Percentiles rank a stretch among this genome's conserved stretches.
phyloP scores from a whole-genome alignment of 1,140 invertebrate genomes.

The Drosophila biarmipes region DNA sequence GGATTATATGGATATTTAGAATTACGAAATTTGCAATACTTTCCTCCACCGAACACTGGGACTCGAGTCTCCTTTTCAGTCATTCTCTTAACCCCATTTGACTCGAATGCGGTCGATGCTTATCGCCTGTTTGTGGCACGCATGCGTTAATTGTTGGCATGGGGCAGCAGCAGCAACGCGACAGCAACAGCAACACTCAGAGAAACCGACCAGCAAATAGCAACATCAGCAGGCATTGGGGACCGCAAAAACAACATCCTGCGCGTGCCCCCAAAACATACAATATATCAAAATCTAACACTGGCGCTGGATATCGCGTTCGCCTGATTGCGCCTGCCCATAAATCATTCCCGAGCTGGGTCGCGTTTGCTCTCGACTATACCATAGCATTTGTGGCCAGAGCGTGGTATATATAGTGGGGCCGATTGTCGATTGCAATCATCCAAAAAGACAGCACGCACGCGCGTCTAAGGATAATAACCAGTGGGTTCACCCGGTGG shows the following conservation, averaged over 20 bases:
- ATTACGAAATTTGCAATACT: not conserved
- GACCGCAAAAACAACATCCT: slow-evolving; percentile 48
- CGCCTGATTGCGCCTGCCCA: slow-evolving; percentile 72
- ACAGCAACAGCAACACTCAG: slow-evolving; percentile 28
- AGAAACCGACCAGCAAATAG: slow-evolving; percentile 13
- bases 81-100: slow-evolving; percentile 51
- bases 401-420: no score
- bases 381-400: slow-evolving; percentile 17
- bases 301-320: slow-evolving; percentile 72
- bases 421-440: slow-evolving; percentile 72
- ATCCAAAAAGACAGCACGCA: slow-evolving; percentile 74
- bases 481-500: not conserved
- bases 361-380: slow-evolving; percentile 29
- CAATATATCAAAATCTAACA: slow-evolving; percentile 80
- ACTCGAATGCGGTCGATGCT: slow-evolving; percentile 50
- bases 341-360: slow-evolving; percentile 72
- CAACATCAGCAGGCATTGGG: slow-evolving; percentile 36
- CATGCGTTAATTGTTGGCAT: slow-evolving; percentile 79
- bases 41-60: not conserved
- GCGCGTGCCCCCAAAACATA: slow-evolving; percentile 80
- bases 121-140: slow-evolving; percentile 66
- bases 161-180: slow-evolving; percentile 37
- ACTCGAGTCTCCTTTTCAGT: slow-evolving; percentile 10
- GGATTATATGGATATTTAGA: not conserved
- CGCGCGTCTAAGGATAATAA: slow-evolving; percentile 64